phyloP scores from a whole-genome alignment of 2,797 vertebrate genomes.

The Chrysocyon brachyurus region DNA sequence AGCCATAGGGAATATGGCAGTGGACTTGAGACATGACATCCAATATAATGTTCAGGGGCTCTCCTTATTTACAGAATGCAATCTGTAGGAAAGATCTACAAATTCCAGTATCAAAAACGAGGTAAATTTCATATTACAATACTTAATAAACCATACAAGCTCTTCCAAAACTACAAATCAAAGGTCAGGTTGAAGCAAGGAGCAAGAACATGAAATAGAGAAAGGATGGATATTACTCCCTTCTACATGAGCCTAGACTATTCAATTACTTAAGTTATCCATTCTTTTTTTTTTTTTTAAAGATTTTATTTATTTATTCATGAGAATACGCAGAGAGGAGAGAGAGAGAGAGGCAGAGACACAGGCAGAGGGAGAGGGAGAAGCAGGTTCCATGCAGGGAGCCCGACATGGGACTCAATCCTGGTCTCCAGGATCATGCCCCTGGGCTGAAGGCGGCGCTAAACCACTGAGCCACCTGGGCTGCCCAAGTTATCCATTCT shows the following conservation, averaged over 20 bases:
- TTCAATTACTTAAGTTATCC: not conserved
- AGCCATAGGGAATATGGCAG: not conserved
- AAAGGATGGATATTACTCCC: not conserved
- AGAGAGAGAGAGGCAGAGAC: too few species aligned
- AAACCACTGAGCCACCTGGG: too few species aligned
- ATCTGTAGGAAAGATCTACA: not conserved
- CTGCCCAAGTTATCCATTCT: not conserved
- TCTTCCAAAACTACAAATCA: constrained; percentile 37
- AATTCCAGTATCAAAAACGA: constrained; percentile 29
- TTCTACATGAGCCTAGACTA: not conserved
- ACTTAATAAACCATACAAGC: constrained; percentile 30
- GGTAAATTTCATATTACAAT: not conserved
- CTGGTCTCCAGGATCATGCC: too few species aligned
- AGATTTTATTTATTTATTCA: too few species aligned
- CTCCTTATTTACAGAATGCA: not conserved
- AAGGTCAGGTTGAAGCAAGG: constrained; percentile 23
- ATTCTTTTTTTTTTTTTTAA: not conserved
- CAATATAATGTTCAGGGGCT: not conserved
- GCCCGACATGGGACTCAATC: too few species aligned
- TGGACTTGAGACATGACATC: not conserved
- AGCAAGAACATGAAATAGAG: not conserved
- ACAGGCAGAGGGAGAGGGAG: too few species aligned
- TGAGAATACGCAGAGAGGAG: too few species aligned
- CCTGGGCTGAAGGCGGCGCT: too few species aligned
- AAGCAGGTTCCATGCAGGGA: too few species aligned